Evolutionary conservation across 2,888 invertebrate genomes (phyloP).

Genomic region (Iphiclides podalirius): DNA sequence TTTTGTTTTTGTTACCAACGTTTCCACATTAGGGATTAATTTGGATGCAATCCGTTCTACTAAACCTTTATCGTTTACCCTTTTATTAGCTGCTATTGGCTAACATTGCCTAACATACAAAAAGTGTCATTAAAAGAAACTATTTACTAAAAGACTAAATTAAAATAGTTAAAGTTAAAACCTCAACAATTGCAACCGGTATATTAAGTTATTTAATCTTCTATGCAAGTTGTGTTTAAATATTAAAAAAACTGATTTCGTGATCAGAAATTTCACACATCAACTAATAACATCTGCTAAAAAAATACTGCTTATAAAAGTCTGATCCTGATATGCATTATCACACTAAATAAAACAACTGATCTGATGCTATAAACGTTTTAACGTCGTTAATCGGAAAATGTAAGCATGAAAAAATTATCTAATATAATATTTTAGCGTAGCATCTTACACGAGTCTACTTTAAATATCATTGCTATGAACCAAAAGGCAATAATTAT

Average conservation of each 20-base stretch:
- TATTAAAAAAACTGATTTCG: background rate
- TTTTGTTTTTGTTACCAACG: no score
- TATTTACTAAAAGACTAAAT: background rate
- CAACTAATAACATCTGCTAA: background rate
- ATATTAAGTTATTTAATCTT: background rate
- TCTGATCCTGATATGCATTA: background rate
- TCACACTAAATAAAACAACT: background rate
- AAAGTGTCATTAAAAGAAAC: background rate
- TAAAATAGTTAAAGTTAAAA: background rate
- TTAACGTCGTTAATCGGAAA: background rate
- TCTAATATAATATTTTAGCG: constrained; percentile 5
- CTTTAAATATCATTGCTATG: constrained; percentile 14
- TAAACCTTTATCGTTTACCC: background rate
- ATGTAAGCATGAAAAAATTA: no score
- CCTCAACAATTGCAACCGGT: background rate
- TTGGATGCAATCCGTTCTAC: background rate
- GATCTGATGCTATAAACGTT: background rate
- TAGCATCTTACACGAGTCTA: constrained; percentile 1
- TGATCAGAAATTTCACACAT: background rate
- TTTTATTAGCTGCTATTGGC: background rate
- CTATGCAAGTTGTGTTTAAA: background rate
- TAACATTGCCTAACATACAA: background rate
- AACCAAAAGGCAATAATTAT: constrained; percentile 31
- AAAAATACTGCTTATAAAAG: background rate
- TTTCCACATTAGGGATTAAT: no score